These are phyloP conservation scores for Platorchestia sp. DNA, from an alignment of 1,140 invertebrate species.

Conservation along the genomic window DNA sequence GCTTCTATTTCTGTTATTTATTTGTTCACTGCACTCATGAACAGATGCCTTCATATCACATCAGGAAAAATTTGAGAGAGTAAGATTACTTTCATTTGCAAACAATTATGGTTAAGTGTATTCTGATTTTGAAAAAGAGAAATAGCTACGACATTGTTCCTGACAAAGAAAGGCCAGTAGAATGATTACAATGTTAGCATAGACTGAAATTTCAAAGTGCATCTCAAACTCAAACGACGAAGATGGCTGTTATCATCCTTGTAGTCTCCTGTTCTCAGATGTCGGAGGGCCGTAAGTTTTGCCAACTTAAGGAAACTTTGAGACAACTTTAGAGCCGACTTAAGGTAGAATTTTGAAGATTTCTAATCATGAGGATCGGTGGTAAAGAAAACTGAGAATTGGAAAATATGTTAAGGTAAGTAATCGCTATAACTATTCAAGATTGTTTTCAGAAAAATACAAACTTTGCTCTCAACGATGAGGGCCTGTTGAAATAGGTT, in stretches of 20 bases:
- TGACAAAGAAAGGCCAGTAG: not conserved
- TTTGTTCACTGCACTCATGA: not conserved
- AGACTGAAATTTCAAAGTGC: not conserved
- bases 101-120: not conserved
- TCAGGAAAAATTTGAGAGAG: no score
- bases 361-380: not conserved
- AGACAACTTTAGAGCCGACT: not conserved
- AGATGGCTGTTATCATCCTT: not conserved
- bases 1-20: not conserved
- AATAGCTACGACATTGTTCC: not conserved
- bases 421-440: not conserved
- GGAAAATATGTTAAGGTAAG: not conserved
- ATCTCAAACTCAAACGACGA: not conserved
- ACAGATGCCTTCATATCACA: no score
- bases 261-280: not conserved
- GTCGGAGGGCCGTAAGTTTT: not conserved
- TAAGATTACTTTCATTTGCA: no score
- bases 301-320: not conserved
- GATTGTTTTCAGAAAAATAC: not conserved
- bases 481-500: no score
- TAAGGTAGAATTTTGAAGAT: not conserved
- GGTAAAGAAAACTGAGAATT: not conserved
- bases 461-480: no score
- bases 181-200: not conserved
- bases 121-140: not conserved